Evolutionary conservation across 1,140 invertebrate genomes (phyloP), one percentile per base, ranked within the genome.

Genomic region (Drosophila paulistorum): DNA sequence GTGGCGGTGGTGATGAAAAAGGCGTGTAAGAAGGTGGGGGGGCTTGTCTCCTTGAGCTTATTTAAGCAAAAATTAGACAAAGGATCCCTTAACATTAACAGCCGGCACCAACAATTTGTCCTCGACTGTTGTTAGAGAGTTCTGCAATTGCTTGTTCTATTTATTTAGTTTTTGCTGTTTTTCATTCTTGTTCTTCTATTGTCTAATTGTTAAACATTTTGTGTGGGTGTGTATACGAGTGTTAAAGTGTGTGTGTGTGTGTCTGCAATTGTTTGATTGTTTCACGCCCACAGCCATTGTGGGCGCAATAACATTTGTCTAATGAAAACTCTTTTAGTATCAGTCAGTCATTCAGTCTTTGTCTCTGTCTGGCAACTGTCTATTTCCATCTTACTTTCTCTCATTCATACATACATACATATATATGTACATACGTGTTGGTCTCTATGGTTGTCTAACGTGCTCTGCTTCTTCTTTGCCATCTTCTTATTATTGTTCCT

Each of bases 151-250:
- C 69, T 79, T 30, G 66, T 83, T 63, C 76, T 79, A 63, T 67
- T 79, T 37, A 39, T 77, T 74, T 68, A 65, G 76, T 71, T 77
- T 62, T 61, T 42, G 41, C 20, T 11, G 9, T 62, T 59, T 69
- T 82, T 76, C 72, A 76, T 86, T 83, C 75, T 85, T 85, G 81
- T 79, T 85, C 59, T 73, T 64, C 74, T 80, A 71, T 87, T 87
- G 83, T 89, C 71, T 87, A 89, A 87, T 87, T 87, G 83, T 87
- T 83, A 83, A 87, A 59, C 69, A 86, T 87, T 76, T 87, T 78
- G 71, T 72, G 61, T 79, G 30, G 41, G 26, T 33, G 54, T 67
- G 61, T 30, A 30, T 30, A 30, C 30, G 30, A 30, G 30, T 30
- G 30, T 65, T 58, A 63, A 30, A 39, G 45, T 62, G 68, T 23